phyloP scores from a whole-genome alignment of 2,888 invertebrate species.

The Syrista parreyssii region DNA sequence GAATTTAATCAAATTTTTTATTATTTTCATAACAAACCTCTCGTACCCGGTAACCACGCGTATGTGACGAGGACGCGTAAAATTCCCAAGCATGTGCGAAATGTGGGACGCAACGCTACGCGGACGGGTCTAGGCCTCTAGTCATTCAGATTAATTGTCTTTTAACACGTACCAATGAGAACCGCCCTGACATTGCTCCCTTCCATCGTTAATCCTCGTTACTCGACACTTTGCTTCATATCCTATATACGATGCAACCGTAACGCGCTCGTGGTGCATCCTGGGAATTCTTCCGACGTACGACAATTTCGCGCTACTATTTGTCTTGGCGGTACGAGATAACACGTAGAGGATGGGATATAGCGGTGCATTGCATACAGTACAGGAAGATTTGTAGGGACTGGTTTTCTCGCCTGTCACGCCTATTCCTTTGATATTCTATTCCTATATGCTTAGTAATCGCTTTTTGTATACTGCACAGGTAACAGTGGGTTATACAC shows the following conservation, averaged over 20 bases:
- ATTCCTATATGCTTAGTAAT: neutral
- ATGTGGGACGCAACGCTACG: neutral
- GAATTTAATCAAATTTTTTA: neutral
- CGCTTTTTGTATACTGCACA: neutral
- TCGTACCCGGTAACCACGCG: neutral
- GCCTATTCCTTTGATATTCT: slow-evolving; percentile 20
- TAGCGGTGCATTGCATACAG: neutral
- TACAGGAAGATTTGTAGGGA: slow-evolving; percentile 53
- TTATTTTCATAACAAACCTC: neutral
- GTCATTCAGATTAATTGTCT: slow-evolving; percentile 57
- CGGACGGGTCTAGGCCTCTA: slow-evolving; percentile 40
- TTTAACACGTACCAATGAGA: slow-evolving; percentile 33
- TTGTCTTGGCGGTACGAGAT: neutral
- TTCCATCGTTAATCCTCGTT: neutral
- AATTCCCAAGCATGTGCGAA: neutral
- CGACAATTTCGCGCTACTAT: neutral
- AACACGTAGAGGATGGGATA: neutral
- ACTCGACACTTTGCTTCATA: neutral
- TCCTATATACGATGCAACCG: neutral
- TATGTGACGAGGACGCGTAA: neutral
- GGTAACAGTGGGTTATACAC: neutral
- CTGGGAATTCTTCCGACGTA: neutral
- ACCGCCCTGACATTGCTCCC: neutral
- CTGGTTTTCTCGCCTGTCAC: slow-evolving; percentile 37
- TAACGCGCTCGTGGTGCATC: neutral